Base-by-base conservation (phyloP, 2,888 invertebrate species). In the Eurytoma adleriae region DNA sequence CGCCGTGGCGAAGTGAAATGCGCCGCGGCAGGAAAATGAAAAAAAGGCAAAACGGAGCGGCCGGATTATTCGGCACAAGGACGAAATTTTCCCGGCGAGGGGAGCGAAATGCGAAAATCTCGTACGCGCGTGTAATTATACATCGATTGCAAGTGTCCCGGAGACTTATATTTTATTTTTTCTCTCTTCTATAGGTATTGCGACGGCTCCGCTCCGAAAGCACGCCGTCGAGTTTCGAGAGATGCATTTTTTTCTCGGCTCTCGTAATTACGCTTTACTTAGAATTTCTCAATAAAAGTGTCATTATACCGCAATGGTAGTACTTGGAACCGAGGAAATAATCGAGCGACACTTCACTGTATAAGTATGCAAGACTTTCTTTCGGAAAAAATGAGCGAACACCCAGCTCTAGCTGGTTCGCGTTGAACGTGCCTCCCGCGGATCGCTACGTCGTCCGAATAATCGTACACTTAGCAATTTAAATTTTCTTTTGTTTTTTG, bases 1-100 rank as follows among this genome's bases (percentile, higher is more conserved):
- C 40, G 40, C 30, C 7, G n/a, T 14, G 52, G n/a, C 13, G n/a
- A 62, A 62, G n/a, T n/a, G 40, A 27, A 24, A 24, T 12, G 24
- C 59, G 59, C 24, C 24, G 14, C 16, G 3, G 52, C 52, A 14
- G 14, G 5, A 16, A 7, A 4, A 27, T 14, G 61, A 0, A 61
- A 24, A 61, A 14, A 24, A 24, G 24, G 24, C 2, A 24, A 24
- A 24, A 24, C 59, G 59, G 20, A 59, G 16, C n/a, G 7, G 12
- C 12, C 16, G 64, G 40, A 56, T 66, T 66, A 62, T 78, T 30
- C 57, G 57, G 77, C 57, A 69, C 77, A 78, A 78, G 77, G 77
- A 14, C 75, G 54, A 72, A 30, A 30, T 72, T 62, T 62, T 30
- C 54, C 54, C 50, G 27, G 14, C 18, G 14, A 27, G 48, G 54